Evolutionary conservation across 2,797 vertebrate species (phyloP).

Genomic region (Macropus fuliginosus): DNA sequence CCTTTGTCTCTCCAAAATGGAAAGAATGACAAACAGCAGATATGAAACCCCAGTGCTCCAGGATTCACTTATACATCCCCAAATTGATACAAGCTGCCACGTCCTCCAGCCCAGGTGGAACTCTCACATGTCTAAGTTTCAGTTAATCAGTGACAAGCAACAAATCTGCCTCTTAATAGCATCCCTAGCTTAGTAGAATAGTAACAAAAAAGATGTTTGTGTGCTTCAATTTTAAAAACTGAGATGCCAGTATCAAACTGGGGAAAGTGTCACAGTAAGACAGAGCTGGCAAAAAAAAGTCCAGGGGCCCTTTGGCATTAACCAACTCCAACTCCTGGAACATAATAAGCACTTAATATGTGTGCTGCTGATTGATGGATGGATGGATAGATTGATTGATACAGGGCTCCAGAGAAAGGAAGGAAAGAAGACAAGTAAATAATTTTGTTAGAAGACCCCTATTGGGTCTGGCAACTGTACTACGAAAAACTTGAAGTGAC

Average conservation of each 20-base stretch:
- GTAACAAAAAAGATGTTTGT: no score
- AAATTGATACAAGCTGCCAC: not conserved
- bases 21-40: not conserved
- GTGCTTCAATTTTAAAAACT: no score
- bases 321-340: no score
- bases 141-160: not conserved
- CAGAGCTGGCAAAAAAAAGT: no score
- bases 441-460: not conserved
- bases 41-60: not conserved
- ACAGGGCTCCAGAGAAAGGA: not conserved
- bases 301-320: no score
- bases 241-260: no score
- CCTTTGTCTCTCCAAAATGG: not conserved
- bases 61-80: not conserved
- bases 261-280: no score
- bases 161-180: not conserved
- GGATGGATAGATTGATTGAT: not conserved
- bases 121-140: not conserved
- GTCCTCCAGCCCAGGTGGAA: not conserved
- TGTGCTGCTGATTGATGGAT: no score
- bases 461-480: not conserved
- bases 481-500: constrained; percentile 33
- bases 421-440: not conserved
- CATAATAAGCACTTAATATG: no score
- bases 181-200: not conserved